These are phyloP conservation scores for Leptopilina syphax DNA, from an alignment of 2,888 invertebrate genomes.

Conservation along the genomic window DNA sequence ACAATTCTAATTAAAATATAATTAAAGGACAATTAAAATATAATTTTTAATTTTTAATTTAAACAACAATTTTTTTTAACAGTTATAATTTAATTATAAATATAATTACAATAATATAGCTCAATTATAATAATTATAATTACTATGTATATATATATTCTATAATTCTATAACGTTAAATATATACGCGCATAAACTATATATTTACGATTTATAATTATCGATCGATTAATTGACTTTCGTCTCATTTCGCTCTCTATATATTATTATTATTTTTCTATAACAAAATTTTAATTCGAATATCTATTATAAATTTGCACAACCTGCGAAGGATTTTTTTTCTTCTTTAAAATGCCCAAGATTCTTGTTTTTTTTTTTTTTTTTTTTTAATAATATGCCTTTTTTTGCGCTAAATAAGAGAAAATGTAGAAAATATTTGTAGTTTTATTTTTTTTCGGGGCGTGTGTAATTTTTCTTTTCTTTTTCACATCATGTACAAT, in stretches of 20 bases:
- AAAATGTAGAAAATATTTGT: background rate
- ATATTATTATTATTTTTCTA: slow-evolving; percentile 7
- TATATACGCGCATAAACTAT: slow-evolving; percentile 9
- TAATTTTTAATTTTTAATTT: no score
- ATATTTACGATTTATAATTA: slow-evolving; percentile 18
- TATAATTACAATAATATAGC: no score
- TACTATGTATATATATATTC: background rate
- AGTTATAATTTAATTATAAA: no score
- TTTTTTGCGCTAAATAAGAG: background rate
- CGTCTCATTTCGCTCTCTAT: slow-evolving; percentile 22
- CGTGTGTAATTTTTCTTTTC: background rate
- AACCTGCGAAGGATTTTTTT: background rate
- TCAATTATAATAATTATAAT: no score
- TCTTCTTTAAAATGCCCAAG: background rate
- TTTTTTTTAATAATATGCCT: background rate
- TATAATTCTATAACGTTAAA: background rate
- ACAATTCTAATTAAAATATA: no score
- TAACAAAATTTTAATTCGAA: slow-evolving; percentile 6
- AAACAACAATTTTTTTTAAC: no score
- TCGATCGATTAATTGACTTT: slow-evolving; percentile 39
- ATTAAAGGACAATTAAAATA: no score
- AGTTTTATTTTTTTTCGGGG: background rate
- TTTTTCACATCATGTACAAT: background rate
- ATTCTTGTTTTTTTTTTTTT: background rate
- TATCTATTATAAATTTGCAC: background rate